Evolutionary conservation across 92 coral and sea anemone species (phyloP), one percentile per base, ranked within the genome.

Genomic region (Actinernus sp.): DNA sequence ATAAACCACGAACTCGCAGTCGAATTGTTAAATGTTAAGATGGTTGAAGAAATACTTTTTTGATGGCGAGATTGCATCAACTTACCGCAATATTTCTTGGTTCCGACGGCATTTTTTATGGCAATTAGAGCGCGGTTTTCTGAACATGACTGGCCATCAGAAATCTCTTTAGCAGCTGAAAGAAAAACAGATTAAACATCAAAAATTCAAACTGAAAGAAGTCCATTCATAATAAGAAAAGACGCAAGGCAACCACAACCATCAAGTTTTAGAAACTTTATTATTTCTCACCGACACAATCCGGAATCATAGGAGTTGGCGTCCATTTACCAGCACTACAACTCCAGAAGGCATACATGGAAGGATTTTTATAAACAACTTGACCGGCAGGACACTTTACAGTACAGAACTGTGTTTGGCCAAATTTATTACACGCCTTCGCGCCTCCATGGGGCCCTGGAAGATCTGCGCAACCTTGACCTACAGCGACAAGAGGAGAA

Each of bases 201-300:
- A 14, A 36, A 36, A 36, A 36, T 36, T 36, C 8, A n/a, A n/a
- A n/a, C n/a, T n/a, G n/a, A n/a, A n/a, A n/a, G n/a, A n/a, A n/a
- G n/a, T n/a, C n/a, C n/a, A n/a, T n/a, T n/a, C n/a, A n/a, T n/a
- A n/a, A n/a, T n/a, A n/a, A n/a, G n/a, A n/a, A n/a, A n/a, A n/a
- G n/a, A n/a, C n/a, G n/a, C n/a, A n/a, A n/a, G n/a, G n/a, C n/a
- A n/a, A n/a, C n/a, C n/a, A n/a, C n/a, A n/a, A n/a, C n/a, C n/a
- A n/a, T n/a, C n/a, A n/a, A n/a, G n/a, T n/a, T n/a, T n/a, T n/a
- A n/a, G n/a, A n/a, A n/a, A n/a, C n/a, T n/a, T n/a, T n/a, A 23
- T 14, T 17, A 7, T 31, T 2, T 33, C 96, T 69, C 39, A 93
- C 98, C 98, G 16, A 93, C 98, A 67, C 98, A 93, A 37, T 93